A percentile compares a stretch with the other conserved stretches of the same genome.
These are phyloP conservation scores for Dryadula phaetusa DNA, from an alignment of 2,888 invertebrate genomes.

Conservation along the genomic window DNA sequence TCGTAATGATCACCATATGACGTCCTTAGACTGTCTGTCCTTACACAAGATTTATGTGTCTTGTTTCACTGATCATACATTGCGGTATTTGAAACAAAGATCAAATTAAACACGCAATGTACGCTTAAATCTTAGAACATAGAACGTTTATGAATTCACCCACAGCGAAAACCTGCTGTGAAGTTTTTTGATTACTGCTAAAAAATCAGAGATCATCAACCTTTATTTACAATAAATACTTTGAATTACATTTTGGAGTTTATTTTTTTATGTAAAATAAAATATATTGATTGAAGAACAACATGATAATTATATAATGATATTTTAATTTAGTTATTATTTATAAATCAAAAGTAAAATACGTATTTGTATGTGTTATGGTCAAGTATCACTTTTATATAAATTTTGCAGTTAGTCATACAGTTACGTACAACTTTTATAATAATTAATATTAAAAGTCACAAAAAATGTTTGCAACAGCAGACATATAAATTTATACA, in stretches of 20 bases:
- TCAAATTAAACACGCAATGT: constrained; percentile 58
- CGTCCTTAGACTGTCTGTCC: constrained; percentile 67
- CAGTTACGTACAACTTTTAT: neutral
- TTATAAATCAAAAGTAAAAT: neutral
- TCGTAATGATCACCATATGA: constrained; percentile 77
- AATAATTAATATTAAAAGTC: neutral
- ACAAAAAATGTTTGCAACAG: constrained; percentile 35
- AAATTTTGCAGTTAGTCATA: neutral
- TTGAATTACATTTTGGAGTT: neutral
- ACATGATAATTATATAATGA: no score
- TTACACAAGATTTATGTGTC: constrained; percentile 66
- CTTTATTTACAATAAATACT: constrained; percentile 43
- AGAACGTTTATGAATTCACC: constrained; percentile 39
- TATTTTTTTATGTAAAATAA: no score
- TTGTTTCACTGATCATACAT: constrained; percentile 57
- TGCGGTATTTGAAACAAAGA: constrained; percentile 44
- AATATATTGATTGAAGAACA: no score
- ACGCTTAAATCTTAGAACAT: constrained; percentile 16
- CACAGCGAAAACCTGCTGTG: constrained; percentile 41
- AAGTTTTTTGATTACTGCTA: constrained; percentile 39
- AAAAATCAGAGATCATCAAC: constrained; percentile 51
- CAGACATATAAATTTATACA: constrained; percentile 51
- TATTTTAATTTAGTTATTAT: no score
- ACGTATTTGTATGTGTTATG: neutral
- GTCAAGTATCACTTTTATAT: neutral